These are phyloP conservation scores for Scatophagus argus DNA, from an alignment of 2,113 vertebrate genomes.

Conservation along the genomic window DNA sequence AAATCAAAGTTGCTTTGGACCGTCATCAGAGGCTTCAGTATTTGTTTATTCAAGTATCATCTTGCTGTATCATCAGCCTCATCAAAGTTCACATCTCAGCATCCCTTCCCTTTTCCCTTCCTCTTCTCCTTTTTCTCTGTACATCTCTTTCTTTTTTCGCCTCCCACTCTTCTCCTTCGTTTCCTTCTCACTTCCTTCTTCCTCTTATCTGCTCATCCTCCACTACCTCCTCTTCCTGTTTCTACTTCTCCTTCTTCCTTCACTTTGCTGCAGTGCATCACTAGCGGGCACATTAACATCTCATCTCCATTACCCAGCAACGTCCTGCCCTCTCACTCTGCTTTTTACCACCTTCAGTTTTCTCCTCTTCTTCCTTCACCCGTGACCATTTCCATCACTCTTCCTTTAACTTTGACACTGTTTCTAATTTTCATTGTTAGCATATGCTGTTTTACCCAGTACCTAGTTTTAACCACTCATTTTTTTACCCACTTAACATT, in stretches of 20 bases:
- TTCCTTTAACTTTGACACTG: slow-evolving; percentile 14
- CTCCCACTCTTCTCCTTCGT: not conserved
- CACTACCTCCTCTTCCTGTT: slow-evolving; percentile 36
- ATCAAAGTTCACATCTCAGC: slow-evolving; percentile 41
- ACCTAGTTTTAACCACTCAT: no score
- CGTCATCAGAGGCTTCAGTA: slow-evolving; percentile 39
- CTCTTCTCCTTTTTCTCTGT: not conserved
- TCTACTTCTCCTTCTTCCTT: slow-evolving; percentile 45
- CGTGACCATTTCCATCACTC: not conserved
- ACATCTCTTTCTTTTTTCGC: not conserved
- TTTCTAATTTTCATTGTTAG: slow-evolving; percentile 1
- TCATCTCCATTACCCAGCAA: slow-evolving; percentile 74
- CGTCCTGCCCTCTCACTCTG: slow-evolving; percentile 43
- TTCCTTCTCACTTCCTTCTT: slow-evolving; percentile 20
- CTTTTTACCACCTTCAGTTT: slow-evolving; percentile 28
- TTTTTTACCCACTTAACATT: not conserved
- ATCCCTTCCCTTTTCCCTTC: slow-evolving; percentile 1
- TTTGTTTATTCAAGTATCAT: slow-evolving; percentile 51
- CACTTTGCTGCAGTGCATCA: slow-evolving; percentile 80
- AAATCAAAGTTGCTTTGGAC: slow-evolving; percentile 12
- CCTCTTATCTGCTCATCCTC: slow-evolving; percentile 36
- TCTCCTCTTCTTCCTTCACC: slow-evolving; percentile 14
- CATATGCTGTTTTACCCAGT: slow-evolving; percentile 3
- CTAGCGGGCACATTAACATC: slow-evolving; percentile 77
- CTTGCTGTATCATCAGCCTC: slow-evolving; percentile 57